Percentiles rank a stretch among this genome's conserved stretches.
Evolutionary conservation across 2,113 vertebrate genomes (phyloP).

Genomic region (Camelus dromedarius): DNA sequence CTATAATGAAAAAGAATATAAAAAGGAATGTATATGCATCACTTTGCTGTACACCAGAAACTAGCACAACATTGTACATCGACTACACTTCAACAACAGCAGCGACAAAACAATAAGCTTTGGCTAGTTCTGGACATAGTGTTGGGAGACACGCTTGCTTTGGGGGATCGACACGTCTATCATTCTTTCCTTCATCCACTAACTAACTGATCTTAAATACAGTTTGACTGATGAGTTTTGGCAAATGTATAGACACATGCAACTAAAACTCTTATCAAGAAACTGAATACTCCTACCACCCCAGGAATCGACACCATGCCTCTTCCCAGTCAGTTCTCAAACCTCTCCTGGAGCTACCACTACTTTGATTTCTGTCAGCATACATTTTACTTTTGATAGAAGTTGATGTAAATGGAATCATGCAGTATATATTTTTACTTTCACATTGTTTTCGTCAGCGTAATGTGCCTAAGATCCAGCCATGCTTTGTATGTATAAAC

Average conservation of each 20-base stretch:
- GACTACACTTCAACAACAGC: no score
- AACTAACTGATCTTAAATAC: not conserved
- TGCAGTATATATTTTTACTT: not conserved
- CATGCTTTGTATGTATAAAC: not conserved
- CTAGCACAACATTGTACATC: no score
- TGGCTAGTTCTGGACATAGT: not conserved
- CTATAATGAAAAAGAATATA: no score
- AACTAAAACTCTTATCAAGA: not conserved
- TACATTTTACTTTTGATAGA: not conserved
- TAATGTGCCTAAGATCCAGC: not conserved
- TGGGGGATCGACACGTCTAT: not conserved
- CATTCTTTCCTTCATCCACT: not conserved
- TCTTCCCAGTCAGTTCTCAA: not conserved
- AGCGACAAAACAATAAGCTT: not conserved
- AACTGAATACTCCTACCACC: not conserved
- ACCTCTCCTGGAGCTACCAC: not conserved
- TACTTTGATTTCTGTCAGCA: not conserved
- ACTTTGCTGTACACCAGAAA: no score
- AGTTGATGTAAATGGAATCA: not conserved
- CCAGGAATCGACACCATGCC: not conserved
- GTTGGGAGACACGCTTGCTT: not conserved
- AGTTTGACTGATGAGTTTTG: not conserved
- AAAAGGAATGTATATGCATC: no score
- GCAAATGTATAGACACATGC: not conserved
- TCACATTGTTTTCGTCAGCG: not conserved